phyloP scores from a whole-genome alignment of 2,888 invertebrate species.

The Odontothrips loti region DNA sequence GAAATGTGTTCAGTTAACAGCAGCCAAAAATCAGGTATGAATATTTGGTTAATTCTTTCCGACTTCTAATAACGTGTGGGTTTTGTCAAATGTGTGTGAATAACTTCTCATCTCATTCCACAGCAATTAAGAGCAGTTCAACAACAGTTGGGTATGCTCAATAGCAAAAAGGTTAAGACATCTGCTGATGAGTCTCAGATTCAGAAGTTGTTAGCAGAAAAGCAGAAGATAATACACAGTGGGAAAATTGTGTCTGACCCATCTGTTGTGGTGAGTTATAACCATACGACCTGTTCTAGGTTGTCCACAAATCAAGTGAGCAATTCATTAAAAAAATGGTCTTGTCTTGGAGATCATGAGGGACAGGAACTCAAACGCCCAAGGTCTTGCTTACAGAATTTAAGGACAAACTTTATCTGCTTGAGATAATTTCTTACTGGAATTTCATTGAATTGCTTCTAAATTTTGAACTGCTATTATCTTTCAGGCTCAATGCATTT shows the following conservation, averaged over 20 bases:
- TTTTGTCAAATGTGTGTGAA: neutral
- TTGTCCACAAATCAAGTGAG: no score
- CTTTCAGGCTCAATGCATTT: neutral
- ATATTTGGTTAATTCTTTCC: conserved; percentile 39
- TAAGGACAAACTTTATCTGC: no score
- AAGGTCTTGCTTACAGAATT: no score
- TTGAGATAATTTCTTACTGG: no score
- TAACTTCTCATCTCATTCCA: conserved; percentile 34
- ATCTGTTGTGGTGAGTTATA: neutral
- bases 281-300: neutral
- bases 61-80: neutral
- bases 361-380: no score
- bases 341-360: no score
- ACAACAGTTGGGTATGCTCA: conserved; percentile 63
- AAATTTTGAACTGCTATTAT: neutral
- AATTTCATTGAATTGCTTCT: neutral
- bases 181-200: conserved; percentile 55
- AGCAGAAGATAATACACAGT: conserved; percentile 65
- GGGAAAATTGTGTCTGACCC: conserved; percentile 59
- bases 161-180: conserved; percentile 51
- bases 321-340: no score
- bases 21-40: conserved; percentile 64
- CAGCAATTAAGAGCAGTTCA: conserved; percentile 59
- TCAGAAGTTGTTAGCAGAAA: conserved; percentile 61
- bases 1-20: conserved; percentile 64